Evolutionary conservation across 92 coral and sea anemone genomes (phyloP).

Genomic region (Muricea muricata): DNA sequence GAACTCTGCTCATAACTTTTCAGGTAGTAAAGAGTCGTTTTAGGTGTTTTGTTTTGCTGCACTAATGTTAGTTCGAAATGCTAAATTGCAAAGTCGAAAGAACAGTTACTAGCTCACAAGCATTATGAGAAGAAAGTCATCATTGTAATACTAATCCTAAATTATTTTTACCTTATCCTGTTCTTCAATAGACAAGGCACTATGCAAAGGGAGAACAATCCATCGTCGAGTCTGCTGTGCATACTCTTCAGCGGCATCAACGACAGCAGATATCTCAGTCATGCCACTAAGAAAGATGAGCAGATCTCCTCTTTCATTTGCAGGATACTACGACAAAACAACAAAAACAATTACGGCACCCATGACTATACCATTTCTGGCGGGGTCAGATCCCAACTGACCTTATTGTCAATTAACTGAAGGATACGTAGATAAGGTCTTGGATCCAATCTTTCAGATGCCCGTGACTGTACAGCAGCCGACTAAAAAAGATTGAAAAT

Average conservation of each 20-base stretch:
- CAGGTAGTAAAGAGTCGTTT: too few relatives aligned
- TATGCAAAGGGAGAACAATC: slow-evolving; percentile 93
- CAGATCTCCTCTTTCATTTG: slow-evolving; percentile 90
- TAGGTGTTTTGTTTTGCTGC: too few relatives aligned
- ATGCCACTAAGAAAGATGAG: slow-evolving; percentile 93
- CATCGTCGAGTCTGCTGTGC: slow-evolving; percentile 96
- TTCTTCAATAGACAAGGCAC: slow-evolving; percentile 97
- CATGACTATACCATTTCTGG: too few relatives aligned
- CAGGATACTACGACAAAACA: slow-evolving; percentile 68
- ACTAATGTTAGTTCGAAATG: too few relatives aligned
- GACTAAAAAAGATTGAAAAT: too few relatives aligned
- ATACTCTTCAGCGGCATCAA: slow-evolving; percentile 96
- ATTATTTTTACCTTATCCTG: slow-evolving; percentile 96
- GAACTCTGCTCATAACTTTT: too few relatives aligned
- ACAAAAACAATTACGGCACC: too few relatives aligned
- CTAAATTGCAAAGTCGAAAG: too few relatives aligned
- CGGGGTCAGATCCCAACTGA: too few relatives aligned
- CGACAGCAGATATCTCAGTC: slow-evolving; percentile 95
- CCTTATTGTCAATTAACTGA: slow-evolving; percentile 97
- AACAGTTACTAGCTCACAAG: too few relatives aligned
- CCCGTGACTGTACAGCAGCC: slow-evolving; percentile 65
- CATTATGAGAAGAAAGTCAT: too few relatives aligned
- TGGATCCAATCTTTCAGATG: slow-evolving; percentile 95
- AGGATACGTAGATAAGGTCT: slow-evolving; percentile 92
- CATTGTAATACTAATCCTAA: too few relatives aligned